These are phyloP conservation scores for Lacanobia oleracea DNA, from an alignment of 2,888 invertebrate genomes.

Conservation along the genomic window DNA sequence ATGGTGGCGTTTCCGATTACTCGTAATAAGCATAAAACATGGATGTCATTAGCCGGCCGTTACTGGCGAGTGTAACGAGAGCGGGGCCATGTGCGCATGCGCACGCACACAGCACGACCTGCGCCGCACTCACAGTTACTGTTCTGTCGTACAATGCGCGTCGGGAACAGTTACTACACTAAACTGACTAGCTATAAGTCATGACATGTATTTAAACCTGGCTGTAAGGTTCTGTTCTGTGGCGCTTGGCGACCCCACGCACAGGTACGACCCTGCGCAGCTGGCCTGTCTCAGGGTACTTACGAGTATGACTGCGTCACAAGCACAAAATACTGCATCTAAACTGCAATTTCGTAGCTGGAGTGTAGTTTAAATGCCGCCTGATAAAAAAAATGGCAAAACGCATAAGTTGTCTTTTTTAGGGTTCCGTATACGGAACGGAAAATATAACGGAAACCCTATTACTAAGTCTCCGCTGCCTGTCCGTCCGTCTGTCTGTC, in stretches of 20 bases:
- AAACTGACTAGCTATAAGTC: not conserved
- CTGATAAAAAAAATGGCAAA: not conserved
- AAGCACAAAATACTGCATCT: not conserved
- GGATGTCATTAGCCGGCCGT: constrained; percentile 62
- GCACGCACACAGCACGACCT: not conserved
- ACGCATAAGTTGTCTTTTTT: no score
- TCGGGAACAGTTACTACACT: not conserved
- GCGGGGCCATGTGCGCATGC: constrained; percentile 71
- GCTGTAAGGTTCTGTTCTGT: not conserved
- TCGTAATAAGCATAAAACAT: constrained; percentile 55
- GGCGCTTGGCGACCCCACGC: not conserved
- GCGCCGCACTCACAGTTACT: not conserved
- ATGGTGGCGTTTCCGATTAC: constrained; percentile 61
- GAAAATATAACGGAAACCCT: no score
- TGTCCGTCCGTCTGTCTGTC: no score
- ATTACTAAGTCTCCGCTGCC: no score
- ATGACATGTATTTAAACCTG: no score
- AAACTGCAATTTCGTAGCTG: not conserved
- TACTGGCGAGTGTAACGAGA: constrained; percentile 66
- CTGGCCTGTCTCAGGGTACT: no score
- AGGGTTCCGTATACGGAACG: no score
- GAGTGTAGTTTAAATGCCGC: not conserved
- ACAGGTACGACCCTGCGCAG: not conserved
- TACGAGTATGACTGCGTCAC: no score
- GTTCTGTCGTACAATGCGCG: not conserved